These are phyloP conservation scores for Acanthosepion esculentum DNA, from an alignment of 2,888 invertebrate genomes.

Conservation along the genomic window DNA sequence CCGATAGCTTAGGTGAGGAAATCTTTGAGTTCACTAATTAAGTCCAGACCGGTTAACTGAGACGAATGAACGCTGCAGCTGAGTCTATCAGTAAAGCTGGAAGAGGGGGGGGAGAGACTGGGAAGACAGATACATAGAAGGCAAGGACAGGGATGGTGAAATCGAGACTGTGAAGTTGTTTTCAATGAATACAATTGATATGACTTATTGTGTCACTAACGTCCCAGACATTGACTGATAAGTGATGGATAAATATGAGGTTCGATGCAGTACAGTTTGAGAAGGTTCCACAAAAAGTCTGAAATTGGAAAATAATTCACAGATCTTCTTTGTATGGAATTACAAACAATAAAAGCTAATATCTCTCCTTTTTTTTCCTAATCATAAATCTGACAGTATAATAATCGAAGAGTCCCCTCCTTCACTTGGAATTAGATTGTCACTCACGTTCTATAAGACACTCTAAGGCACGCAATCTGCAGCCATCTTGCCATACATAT, in stretches of 20 bases:
- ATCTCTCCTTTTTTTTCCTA: too few relatives aligned
- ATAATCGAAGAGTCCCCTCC: too few relatives aligned
- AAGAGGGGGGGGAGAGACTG: neutral
- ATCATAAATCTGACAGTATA: too few relatives aligned
- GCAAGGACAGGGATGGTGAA: neutral
- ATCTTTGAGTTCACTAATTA: neutral
- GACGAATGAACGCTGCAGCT: neutral
- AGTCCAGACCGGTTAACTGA: neutral
- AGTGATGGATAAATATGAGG: neutral
- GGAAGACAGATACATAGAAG: neutral
- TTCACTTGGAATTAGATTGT: too few relatives aligned
- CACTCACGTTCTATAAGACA: too few relatives aligned
- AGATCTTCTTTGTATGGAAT: too few relatives aligned
- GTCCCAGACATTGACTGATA: neutral
- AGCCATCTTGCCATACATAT: too few relatives aligned
- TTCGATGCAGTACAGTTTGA: neutral
- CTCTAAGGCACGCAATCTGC: too few relatives aligned
- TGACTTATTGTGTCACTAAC: conserved; percentile 13
- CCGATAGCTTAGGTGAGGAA: neutral
- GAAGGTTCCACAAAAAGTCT: too few relatives aligned
- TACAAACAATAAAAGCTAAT: too few relatives aligned
- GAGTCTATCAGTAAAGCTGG: neutral
- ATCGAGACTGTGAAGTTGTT: neutral
- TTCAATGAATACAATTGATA: neutral
- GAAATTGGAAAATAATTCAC: too few relatives aligned